Evolutionary conservation across 2,113 vertebrate genomes (phyloP).

Genomic region (Equus przewalskii): DNA sequence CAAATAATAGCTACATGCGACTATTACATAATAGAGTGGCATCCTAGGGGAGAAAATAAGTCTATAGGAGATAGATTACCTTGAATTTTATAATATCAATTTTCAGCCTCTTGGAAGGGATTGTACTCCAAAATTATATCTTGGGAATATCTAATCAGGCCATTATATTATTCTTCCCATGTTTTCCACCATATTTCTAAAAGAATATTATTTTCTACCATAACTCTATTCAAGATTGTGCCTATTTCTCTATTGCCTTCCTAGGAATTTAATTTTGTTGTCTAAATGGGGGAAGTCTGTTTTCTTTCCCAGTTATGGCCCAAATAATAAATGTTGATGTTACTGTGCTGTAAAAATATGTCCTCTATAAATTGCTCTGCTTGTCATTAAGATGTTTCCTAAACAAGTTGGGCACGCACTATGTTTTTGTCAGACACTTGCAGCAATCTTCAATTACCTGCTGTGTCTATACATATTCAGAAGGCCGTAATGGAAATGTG

Average conservation of each 20-base stretch:
- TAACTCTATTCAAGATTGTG: conserved; percentile 78
- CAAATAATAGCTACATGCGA: background rate
- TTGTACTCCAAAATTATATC: conserved; percentile 28
- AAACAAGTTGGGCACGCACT: conserved; percentile 82
- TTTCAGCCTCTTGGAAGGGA: conserved; percentile 7
- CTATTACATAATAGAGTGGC: background rate
- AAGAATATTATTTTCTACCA: conserved; percentile 77
- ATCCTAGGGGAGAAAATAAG: background rate
- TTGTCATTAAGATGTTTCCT: conserved; percentile 88
- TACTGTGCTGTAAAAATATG: conserved; percentile 85
- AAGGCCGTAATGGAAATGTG: conserved; percentile 82
- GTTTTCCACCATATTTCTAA: conserved; percentile 70
- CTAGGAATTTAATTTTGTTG: conserved; percentile 86
- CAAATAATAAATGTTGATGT: conserved; percentile 88
- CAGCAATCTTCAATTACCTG: conserved; percentile 88
- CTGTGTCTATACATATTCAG: conserved; percentile 89
- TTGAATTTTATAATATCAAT: conserved; percentile 51
- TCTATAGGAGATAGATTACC: background rate
- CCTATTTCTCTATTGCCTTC: conserved; percentile 80
- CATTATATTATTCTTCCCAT: background rate
- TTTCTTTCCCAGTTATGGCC: conserved; percentile 86
- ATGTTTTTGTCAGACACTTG: conserved; percentile 72
- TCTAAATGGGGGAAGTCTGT: conserved; percentile 84
- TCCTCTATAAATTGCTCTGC: conserved; percentile 87
- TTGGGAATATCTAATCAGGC: conserved; percentile 59